Evolutionary conservation across 1,140 invertebrate species (phyloP), one percentile per base, ranked within the genome.

Genomic region (Lepidostoma basale): DNA sequence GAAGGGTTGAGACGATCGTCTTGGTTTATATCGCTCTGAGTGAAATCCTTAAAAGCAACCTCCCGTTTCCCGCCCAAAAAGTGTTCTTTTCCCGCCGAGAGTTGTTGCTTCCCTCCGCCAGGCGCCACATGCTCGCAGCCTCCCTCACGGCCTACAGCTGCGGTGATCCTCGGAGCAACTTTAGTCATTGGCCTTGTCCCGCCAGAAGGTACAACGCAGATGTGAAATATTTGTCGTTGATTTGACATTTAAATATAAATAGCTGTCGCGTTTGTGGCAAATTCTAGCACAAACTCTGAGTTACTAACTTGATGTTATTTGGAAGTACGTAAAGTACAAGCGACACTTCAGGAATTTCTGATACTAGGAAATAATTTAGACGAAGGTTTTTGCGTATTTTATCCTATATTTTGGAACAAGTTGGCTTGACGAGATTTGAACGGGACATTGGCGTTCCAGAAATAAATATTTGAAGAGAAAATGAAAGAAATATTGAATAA

Each of bases 211-310:
- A 33, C 49, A 33, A 28, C 49, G 5, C 49, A 54, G 49, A 54
- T 54, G 49, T 33, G 49, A 26, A 54, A 54, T 54, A 54, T 54
- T 30, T 54, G 49, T 54, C 49, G 49, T 54, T 54, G 23, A 33
- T 54, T 54, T 54, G 49, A 54, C 49, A 54, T 54, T 54, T 30
- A 54, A 54, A 54, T 54, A 54, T 54, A 54, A 23, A 54, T 54
- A 54, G 49, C 49, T 54, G 49, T 54, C 49, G 26, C 16, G 16
- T 54, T 20, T 54, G 49, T 8, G 49, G 49, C 18, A 16, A 16
- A 28, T 28, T 54, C 6, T 23, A 8, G 14, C 49, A 1, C 45
- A 49, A 49, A 49, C 20, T 22, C 3, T n/a, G n/a, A n/a, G n/a
- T n/a, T n/a, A n/a, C n/a, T n/a, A n/a, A n/a, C n/a, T n/a, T n/a